Conservation (phyloP, 2,797 vertebrate species). For the Poecilia wingei region DNA sequence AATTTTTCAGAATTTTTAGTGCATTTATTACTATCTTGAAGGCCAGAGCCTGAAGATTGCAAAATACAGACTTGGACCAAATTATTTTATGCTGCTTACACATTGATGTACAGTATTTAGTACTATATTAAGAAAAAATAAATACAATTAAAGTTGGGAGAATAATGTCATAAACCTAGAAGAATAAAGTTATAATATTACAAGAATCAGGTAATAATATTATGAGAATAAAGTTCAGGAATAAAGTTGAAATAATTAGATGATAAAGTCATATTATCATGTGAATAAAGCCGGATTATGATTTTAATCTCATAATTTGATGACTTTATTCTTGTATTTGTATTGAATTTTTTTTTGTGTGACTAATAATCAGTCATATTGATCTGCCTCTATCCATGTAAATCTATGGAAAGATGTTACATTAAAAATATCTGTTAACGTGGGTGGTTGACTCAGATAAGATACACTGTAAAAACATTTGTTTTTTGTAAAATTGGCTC, state of each 20-base stretch:
- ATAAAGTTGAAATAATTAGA: no score
- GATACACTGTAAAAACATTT: background rate
- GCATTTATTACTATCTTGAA: background rate
- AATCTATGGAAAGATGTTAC: background rate
- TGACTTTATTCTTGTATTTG: no score
- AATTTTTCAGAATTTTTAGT: background rate
- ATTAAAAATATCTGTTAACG: background rate
- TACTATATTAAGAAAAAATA: no score
- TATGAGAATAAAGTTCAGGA: no score
- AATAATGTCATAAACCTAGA: no score
- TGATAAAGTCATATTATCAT: no score
- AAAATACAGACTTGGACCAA: background rate
- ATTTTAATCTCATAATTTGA: no score
- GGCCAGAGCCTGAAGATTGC: background rate
- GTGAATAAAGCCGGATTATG: no score
- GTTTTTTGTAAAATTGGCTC: background rate
- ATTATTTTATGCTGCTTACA: background rate
- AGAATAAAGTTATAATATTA: no score
- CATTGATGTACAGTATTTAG: no score
- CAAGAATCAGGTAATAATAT: no score
- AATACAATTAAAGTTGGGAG: no score
- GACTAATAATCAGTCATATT: background rate
- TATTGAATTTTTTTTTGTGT: background rate
- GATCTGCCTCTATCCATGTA: background rate
- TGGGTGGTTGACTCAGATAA: background rate